phyloP scores from a whole-genome alignment of 2,113 vertebrate genomes.

The Telmatochromis sp. region DNA sequence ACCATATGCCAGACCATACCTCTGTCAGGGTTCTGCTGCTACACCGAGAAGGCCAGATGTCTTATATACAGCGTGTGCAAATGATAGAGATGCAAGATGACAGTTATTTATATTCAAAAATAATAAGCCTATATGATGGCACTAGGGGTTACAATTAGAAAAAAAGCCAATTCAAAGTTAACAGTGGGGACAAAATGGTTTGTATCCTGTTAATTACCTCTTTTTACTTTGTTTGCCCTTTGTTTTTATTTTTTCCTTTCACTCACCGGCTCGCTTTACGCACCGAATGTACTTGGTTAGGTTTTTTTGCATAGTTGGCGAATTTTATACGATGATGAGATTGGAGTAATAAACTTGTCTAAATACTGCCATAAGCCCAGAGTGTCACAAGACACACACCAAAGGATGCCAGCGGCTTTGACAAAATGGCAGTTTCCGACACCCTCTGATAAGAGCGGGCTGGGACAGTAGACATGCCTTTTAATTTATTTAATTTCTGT shows the following conservation, averaged over 20 bases:
- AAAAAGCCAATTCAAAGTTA: not conserved
- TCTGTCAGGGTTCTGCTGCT: not conserved
- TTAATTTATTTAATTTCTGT: constrained; percentile 25
- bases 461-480: not conserved
- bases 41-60: not conserved
- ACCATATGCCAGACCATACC: not conserved
- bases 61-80: not conserved
- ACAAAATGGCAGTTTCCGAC: not conserved
- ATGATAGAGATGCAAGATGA: not conserved
- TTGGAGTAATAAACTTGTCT: not conserved
- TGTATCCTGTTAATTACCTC: not conserved
- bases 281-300: not conserved
- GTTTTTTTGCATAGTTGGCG: not conserved
- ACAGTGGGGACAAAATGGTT: not conserved
- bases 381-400: not conserved
- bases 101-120: not conserved
- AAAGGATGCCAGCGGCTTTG: not conserved
- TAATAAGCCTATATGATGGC: not conserved
- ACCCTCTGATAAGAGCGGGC: not conserved
- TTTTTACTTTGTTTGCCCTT: not conserved
- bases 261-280: not conserved
- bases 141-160: not conserved
- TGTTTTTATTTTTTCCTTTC: not conserved
- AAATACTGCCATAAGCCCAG: not conserved
- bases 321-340: not conserved